A percentile compares a stretch with the other conserved stretches of the same genome.
Conservation (phyloP, 1,140 invertebrate species). For the Lasioglossum albipes region DNA sequence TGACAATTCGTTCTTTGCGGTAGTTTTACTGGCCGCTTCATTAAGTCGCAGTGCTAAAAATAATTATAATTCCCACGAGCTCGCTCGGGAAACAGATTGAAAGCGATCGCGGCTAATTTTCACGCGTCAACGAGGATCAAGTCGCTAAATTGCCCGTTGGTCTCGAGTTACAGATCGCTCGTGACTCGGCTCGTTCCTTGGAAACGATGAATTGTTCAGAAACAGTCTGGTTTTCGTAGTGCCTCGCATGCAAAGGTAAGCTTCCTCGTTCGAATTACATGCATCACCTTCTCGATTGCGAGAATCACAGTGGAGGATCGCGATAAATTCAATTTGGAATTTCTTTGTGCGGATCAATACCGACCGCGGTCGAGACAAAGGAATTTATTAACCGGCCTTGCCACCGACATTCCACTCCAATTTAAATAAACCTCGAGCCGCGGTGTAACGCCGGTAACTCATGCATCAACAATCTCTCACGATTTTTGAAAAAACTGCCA, state of each 20-base stretch:
- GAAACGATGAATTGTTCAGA: not conserved
- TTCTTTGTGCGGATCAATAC: not conserved
- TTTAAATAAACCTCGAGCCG: slow-evolving; percentile 44
- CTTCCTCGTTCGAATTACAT: slow-evolving; percentile 30
- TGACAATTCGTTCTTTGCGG: too few relatives aligned
- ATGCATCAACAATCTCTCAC: slow-evolving; percentile 50
- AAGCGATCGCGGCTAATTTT: not conserved
- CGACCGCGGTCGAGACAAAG: not conserved
- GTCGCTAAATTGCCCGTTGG: slow-evolving; percentile 10
- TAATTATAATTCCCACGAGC: too few relatives aligned
- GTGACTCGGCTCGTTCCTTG: not conserved
- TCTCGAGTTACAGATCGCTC: slow-evolving; percentile 28
- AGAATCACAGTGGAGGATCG: too few relatives aligned
- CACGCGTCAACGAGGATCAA: slow-evolving; percentile 11
- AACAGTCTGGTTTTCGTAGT: not conserved
- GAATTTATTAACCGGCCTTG: slow-evolving; percentile 9
- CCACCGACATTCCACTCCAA: not conserved
- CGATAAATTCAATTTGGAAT: too few relatives aligned
- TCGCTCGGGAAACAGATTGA: too few relatives aligned
- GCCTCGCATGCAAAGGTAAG: not conserved
- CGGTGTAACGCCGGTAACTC: slow-evolving; percentile 47
- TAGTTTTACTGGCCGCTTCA: too few relatives aligned
- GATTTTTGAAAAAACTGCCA: slow-evolving; percentile 29
- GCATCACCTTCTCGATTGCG: not conserved
- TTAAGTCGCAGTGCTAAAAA: too few relatives aligned